Evolutionary conservation across 1,140 invertebrate genomes (phyloP).

Genomic region (Lineus longissimus): DNA sequence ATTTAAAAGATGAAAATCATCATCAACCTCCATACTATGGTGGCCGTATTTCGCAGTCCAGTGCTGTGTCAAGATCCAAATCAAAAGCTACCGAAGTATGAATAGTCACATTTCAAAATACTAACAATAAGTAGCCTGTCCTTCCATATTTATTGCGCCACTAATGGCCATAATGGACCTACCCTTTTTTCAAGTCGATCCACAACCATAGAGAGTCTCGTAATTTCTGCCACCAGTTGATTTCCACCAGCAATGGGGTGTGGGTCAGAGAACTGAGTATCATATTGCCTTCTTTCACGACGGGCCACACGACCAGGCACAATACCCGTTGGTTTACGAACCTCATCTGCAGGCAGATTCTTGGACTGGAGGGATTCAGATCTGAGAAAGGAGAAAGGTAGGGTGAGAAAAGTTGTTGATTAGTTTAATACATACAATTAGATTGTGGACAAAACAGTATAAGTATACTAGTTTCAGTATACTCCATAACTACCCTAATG

Average conservation of each 20-base stretch:
- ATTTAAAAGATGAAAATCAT: slow-evolving; percentile 5
- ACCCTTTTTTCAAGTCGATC: slow-evolving; percentile 36
- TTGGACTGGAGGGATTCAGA: not conserved
- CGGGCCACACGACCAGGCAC: slow-evolving; percentile 38
- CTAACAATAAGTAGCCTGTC: too few relatives aligned
- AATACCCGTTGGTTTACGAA: slow-evolving; percentile 14
- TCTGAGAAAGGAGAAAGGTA: not conserved
- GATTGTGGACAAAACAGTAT: too few relatives aligned
- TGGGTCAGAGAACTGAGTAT: slow-evolving; percentile 9
- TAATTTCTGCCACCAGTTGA: slow-evolving; percentile 28
- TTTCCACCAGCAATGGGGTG: not conserved
- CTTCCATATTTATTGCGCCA: not conserved
- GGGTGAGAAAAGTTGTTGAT: not conserved
- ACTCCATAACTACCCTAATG: too few relatives aligned
- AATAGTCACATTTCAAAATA: too few relatives aligned
- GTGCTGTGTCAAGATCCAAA: not conserved
- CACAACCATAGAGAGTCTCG: slow-evolving; percentile 27
- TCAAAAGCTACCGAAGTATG: not conserved
- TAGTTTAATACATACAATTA: too few relatives aligned
- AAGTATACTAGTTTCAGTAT: too few relatives aligned
- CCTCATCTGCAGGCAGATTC: slow-evolving; percentile 17
- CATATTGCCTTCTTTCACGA: slow-evolving; percentile 33
- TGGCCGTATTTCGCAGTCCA: not conserved
- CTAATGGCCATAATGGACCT: slow-evolving; percentile 5
- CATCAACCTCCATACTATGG: slow-evolving; percentile 4